Evolutionary conservation across 2,797 vertebrate species (phyloP).

Genomic region (Pogoniulus pusillus): DNA sequence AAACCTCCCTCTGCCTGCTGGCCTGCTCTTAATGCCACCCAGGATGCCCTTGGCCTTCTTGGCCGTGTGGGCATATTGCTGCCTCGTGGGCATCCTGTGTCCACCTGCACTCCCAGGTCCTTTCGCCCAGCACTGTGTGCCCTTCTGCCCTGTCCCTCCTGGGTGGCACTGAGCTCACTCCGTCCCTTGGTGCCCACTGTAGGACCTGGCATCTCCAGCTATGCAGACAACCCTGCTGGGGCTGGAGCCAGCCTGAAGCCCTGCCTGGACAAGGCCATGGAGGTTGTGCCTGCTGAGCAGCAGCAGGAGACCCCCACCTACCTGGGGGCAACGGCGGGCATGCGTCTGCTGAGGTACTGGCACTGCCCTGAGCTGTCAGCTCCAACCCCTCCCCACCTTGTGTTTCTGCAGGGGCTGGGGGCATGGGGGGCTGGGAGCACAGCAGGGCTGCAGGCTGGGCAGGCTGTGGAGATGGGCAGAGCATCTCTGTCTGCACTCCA

Average conservation of each 20-base stretch:
- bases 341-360: slow-evolving; percentile 89
- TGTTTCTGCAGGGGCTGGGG: not conserved
- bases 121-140: no score
- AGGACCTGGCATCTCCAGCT: slow-evolving; percentile 88
- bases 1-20: no score
- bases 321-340: slow-evolving; percentile 93
- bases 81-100: no score
- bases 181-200: not conserved
- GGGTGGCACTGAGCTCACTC: not conserved
- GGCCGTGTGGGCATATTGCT: no score
- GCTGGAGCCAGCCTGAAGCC: slow-evolving; percentile 75
- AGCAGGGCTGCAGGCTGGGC: not conserved
- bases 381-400: not conserved
- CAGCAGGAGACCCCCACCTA: slow-evolving; percentile 83
- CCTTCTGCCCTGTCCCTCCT: not conserved
- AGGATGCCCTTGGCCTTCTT: no score
- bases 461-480: not conserved
- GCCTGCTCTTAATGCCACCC: no score
- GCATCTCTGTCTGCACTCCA: accelerated
- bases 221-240: slow-evolving; percentile 65
- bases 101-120: no score
- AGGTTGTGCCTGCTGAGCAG: slow-evolving; percentile 72
- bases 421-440: not conserved
- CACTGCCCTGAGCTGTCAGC: accelerated
- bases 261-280: slow-evolving; percentile 83